Evolutionary conservation across 2,888 invertebrate species (phyloP).

Genomic region (Phorcus lineatus): DNA sequence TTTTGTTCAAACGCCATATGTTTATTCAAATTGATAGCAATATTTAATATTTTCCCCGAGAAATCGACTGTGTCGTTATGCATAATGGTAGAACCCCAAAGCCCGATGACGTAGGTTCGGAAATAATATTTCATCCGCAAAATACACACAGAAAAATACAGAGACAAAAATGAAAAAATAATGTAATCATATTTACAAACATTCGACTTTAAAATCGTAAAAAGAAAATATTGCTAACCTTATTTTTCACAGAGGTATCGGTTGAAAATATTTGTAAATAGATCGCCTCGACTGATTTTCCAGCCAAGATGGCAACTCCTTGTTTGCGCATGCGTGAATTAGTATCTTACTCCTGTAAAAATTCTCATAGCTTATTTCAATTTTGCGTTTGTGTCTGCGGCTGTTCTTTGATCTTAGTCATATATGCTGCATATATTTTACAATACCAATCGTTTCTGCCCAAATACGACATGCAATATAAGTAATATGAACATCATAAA

Average conservation of each 20-base stretch:
- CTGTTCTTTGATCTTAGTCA: too few species aligned
- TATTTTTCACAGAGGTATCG: not conserved
- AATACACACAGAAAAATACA: not conserved
- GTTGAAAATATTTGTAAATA: not conserved
- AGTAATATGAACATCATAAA: too few species aligned
- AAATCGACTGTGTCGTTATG: slow-evolving; percentile 5
- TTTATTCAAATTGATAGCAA: not conserved
- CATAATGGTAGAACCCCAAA: slow-evolving; percentile 11
- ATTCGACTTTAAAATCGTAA: not conserved
- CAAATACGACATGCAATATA: too few species aligned
- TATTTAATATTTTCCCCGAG: not conserved
- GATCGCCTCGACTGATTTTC: not conserved
- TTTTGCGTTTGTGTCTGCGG: too few species aligned
- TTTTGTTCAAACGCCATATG: not conserved
- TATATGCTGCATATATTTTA: too few species aligned
- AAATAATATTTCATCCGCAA: slow-evolving; percentile 13
- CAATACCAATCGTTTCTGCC: too few species aligned
- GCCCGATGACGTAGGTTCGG: not conserved
- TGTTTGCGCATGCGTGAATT: slow-evolving; percentile 46
- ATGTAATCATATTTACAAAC: not conserved
- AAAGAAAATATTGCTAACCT: slow-evolving; percentile 6
- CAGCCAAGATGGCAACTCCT: slow-evolving; percentile 50
- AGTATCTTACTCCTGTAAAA: slow-evolving; percentile 21
- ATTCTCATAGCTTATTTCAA: not conserved
- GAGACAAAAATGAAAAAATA: slow-evolving; percentile 1